These are phyloP conservation scores for Solenodon paradoxus DNA, from an alignment of 2,113 vertebrate species.

Conservation along the genomic window DNA sequence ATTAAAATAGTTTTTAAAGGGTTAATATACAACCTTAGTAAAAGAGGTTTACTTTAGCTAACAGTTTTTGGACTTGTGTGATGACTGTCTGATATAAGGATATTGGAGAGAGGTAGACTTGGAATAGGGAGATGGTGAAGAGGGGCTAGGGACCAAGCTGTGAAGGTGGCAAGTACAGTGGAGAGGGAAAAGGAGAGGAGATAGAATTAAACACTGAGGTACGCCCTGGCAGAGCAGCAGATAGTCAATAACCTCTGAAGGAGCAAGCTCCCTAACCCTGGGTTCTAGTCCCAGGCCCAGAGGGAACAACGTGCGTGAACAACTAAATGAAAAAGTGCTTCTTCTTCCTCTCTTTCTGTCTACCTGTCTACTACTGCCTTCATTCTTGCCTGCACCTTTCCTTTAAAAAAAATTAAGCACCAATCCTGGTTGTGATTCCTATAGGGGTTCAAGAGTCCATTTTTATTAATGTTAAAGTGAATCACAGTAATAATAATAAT, in stretches of 20 bases:
- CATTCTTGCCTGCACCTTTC: too few species aligned
- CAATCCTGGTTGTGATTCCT: not conserved
- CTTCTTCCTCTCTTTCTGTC: too few species aligned
- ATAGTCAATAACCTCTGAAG: too few species aligned
- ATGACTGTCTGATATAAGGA: not conserved
- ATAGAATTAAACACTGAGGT: not conserved
- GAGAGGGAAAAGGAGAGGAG: not conserved
- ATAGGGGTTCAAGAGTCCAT: not conserved
- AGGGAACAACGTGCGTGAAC: too few species aligned
- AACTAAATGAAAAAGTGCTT: too few species aligned
- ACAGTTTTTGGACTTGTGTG: not conserved
- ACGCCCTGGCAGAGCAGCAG: too few species aligned
- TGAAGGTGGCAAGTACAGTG: not conserved
- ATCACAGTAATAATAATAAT: not conserved
- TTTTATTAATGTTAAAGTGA: not conserved
- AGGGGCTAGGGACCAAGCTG: not conserved
- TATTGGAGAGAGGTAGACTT: not conserved
- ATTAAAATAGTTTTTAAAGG: constrained; percentile 8
- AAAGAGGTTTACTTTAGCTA: not conserved
- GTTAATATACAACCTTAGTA: not conserved
- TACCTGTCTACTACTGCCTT: too few species aligned
- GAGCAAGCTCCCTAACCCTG: too few species aligned
- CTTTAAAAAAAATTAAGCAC: too few species aligned
- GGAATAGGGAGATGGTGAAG: not conserved
- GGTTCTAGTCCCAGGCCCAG: too few species aligned